Conservation (phyloP, 2,113 vertebrate species). For the Muntiacus muntjak region DNA sequence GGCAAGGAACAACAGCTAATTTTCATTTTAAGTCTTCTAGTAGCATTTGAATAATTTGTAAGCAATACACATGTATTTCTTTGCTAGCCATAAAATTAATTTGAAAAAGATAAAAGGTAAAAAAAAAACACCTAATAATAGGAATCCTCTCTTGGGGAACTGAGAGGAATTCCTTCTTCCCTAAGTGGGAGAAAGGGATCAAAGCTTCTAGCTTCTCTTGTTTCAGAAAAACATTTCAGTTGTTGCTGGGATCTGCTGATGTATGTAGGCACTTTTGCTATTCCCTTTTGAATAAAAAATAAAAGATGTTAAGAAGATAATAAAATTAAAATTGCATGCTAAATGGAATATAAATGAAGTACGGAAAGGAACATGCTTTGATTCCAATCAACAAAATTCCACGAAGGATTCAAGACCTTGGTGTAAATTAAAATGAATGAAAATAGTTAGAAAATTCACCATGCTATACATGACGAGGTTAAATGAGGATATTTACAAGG, state of each 20-base stretch:
- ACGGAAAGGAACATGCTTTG: conserved; percentile 13
- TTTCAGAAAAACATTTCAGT: conserved; percentile 12
- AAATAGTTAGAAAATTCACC: neutral
- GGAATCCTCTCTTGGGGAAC: neutral
- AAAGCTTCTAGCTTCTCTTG: neutral
- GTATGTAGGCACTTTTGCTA: neutral
- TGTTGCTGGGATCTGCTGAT: conserved; percentile 30
- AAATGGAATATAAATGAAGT: conserved; percentile 51
- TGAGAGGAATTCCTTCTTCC: neutral
- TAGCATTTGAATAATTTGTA: neutral
- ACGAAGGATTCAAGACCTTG: conserved; percentile 18
- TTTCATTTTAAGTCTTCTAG: neutral
- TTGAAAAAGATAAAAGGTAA: conserved; percentile 47
- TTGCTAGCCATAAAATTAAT: conserved; percentile 45
- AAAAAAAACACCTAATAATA: neutral
- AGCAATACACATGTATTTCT: conserved; percentile 12
- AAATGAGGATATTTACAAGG: neutral
- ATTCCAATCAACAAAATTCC: conserved; percentile 44
- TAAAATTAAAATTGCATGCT: conserved; percentile 40
- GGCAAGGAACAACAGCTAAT: neutral
- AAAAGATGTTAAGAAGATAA: conserved; percentile 41
- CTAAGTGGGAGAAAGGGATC: neutral
- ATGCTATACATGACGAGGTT: neutral
- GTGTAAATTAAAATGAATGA: conserved; percentile 36
- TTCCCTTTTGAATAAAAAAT: conserved; percentile 42